Conservation (phyloP, 2,797 vertebrate species). For the Eupleurogrammus muticus region DNA sequence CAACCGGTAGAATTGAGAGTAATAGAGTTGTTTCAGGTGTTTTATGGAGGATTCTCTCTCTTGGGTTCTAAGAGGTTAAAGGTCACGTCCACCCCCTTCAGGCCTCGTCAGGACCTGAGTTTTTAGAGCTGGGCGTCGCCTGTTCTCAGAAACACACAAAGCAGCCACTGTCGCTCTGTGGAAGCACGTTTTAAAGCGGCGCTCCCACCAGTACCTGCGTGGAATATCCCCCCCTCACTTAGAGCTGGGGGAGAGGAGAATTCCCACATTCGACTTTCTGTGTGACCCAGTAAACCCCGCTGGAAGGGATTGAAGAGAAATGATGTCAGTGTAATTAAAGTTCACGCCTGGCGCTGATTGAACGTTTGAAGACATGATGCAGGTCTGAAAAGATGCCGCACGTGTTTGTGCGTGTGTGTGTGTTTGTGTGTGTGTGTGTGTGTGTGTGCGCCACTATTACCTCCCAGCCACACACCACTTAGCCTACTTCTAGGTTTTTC, state of each 20-base stretch:
- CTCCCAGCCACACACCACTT: not conserved
- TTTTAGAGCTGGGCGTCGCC: slow-evolving; percentile 9
- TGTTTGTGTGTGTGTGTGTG: not conserved
- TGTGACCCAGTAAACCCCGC: slow-evolving; percentile 62
- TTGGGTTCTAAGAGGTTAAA: no score
- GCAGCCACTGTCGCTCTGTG: not conserved
- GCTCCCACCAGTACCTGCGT: not conserved
- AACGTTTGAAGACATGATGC: not conserved
- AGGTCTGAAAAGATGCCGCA: not conserved
- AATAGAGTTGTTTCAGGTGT: no score
- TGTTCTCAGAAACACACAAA: not conserved
- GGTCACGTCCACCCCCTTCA: no score
- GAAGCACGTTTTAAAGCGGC: not conserved
- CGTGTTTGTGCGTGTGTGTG: not conserved
- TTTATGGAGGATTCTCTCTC: no score
- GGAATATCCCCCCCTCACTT: not conserved
- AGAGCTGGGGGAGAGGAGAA: no score
- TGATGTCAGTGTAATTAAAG: slow-evolving; percentile 24
- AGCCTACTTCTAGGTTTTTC: not conserved
- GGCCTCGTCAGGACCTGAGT: slow-evolving; percentile 18
- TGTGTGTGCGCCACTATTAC: slow-evolving; percentile 1
- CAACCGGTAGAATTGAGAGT: no score
- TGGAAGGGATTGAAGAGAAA: slow-evolving; percentile 28
- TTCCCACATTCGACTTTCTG: slow-evolving; percentile 51
- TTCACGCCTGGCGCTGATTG: not conserved